Evolutionary conservation across 2,113 vertebrate genomes (phyloP).

Genomic region (Rhodinocichla rosea): DNA sequence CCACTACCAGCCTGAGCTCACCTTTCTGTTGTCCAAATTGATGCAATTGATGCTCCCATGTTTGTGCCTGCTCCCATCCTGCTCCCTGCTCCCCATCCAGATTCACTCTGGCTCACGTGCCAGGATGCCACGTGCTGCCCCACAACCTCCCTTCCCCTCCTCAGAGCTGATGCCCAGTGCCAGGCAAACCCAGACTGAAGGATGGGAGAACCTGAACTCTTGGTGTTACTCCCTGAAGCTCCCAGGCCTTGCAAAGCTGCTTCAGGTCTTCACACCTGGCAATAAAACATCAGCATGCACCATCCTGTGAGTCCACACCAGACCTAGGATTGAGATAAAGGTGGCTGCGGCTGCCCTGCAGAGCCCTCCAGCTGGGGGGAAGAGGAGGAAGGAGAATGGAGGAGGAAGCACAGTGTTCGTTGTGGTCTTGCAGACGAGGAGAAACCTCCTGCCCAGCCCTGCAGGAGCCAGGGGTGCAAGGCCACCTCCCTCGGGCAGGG

Average conservation of each 20-base stretch:
- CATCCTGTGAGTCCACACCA: fast-evolving
- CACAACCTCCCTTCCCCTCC: fast-evolving
- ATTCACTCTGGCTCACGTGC: background rate
- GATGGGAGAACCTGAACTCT: background rate
- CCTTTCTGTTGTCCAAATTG: background rate
- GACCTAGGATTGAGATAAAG: background rate
- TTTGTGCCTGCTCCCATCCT: background rate
- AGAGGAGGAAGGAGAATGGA: background rate
- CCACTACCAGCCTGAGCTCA: background rate
- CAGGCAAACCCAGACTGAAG: background rate
- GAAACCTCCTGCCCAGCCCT: background rate
- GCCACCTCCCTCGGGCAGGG: background rate
- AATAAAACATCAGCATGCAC: background rate
- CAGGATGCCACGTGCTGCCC: background rate
- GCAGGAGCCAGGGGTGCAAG: fast-evolving
- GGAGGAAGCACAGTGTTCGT: background rate
- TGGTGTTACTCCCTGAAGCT: background rate
- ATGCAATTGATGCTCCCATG: background rate
- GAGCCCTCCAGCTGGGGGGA: background rate
- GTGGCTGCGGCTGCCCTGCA: background rate
- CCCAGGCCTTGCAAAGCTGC: background rate
- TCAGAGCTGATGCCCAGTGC: fast-evolving
- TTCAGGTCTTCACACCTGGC: background rate
- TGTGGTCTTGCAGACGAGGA: background rate
- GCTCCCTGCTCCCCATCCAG: background rate